Percentiles rank a stretch among this genome's conserved stretches.
Evolutionary conservation across 1,140 invertebrate genomes (phyloP).

Genomic region (Mizuhopecten yessoensis): DNA sequence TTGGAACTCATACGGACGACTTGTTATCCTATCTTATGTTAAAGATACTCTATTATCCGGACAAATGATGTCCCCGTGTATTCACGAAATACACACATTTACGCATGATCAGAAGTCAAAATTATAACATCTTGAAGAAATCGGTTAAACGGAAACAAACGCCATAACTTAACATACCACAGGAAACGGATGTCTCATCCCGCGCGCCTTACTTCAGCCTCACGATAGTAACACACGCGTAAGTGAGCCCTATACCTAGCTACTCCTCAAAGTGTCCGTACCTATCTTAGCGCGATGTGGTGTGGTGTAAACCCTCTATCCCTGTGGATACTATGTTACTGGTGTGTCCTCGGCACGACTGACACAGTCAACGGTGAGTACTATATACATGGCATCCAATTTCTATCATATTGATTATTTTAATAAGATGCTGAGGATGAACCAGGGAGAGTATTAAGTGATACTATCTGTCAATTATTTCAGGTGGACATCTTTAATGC

Average conservation of each 20-base stretch:
- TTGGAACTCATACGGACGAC: no score
- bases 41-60: no score
- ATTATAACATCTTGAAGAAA: background rate
- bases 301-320: background rate
- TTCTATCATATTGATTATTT: background rate
- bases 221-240: background rate
- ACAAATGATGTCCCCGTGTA: no score
- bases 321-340: conserved; percentile 20
- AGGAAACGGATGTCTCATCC: conserved; percentile 21
- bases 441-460: no score
- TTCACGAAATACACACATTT: no score
- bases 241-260: conserved; percentile 13
- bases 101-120: no score
- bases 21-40: no score
- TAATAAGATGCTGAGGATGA: no score
- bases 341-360: background rate
- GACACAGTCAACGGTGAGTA: background rate
- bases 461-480: no score
- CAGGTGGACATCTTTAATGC: no score
- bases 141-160: background rate
- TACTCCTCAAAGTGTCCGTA: conserved; percentile 28
- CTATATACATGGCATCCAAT: background rate
- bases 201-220: conserved; percentile 11
- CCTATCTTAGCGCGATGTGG: conserved; percentile 13
- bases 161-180: conserved; percentile 26